Percentiles rank a stretch among this genome's conserved stretches.
These are phyloP conservation scores for Caenorhabditis sulstoni DNA, from an alignment of 2,888 invertebrate species.

Conservation along the genomic window DNA sequence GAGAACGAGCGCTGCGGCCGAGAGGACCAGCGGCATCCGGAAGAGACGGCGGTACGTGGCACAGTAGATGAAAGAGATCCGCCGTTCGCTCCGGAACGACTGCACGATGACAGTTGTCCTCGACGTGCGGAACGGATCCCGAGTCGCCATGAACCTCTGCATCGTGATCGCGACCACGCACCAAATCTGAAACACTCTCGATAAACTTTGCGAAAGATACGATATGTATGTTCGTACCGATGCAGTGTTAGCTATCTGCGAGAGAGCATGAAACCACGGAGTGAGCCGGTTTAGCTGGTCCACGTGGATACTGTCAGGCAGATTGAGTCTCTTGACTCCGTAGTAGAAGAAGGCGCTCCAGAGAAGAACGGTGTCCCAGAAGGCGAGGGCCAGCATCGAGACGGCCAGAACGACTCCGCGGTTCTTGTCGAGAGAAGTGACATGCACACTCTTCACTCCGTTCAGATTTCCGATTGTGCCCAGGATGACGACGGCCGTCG, in stretches of 20 bases:
- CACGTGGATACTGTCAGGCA: conserved; percentile 6
- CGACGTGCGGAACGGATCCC: conserved; percentile 76
- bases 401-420: conserved; percentile 77
- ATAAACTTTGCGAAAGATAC: neutral
- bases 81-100: conserved; percentile 74
- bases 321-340: conserved; percentile 64
- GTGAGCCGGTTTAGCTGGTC: conserved; percentile 65
- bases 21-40: conserved; percentile 70
- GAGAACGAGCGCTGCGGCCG: conserved; percentile 68
- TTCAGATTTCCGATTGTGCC: conserved; percentile 76
- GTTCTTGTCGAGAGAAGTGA: conserved; percentile 76
- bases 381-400: conserved; percentile 74
- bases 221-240: conserved; percentile 64
- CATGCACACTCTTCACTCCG: conserved; percentile 71
- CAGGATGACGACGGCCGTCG: conserved; percentile 70
- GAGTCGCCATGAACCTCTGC: conserved; percentile 76
- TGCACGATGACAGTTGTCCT: conserved; percentile 66
- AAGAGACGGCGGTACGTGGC: conserved; percentile 71
- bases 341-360: conserved; percentile 78
- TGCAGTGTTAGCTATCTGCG: conserved; percentile 77
- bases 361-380: conserved; percentile 77
- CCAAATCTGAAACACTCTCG: conserved; percentile 72
- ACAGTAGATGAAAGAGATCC: conserved; percentile 74
- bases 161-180: conserved; percentile 77
- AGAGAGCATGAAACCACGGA: conserved; percentile 74